Base-by-base conservation (phyloP, 2,888 invertebrate genomes). In the Iphiclides podalirius region DNA sequence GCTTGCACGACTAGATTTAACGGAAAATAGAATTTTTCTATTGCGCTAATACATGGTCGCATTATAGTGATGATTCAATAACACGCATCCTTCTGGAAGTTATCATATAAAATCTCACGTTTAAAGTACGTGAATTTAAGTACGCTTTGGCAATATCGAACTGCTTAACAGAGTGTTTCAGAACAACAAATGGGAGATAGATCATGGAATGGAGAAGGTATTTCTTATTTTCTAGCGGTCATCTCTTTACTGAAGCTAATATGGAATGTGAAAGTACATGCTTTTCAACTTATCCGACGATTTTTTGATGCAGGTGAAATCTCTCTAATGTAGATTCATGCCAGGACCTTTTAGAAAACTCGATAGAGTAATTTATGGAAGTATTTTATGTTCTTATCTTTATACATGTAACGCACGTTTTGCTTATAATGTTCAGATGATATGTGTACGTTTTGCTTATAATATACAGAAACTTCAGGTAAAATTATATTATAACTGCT, bases 231-330 rank as follows among this genome's bases (percentile, higher is more conserved):
- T 62, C 57, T 51, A 50, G 59, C 66, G 64, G 50, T 55, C 59
- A 62, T 67, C 60, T 70, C 74, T 76, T 73, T 70, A 67, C 63
- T 55, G 55, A 58, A 72, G 70, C 70, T 69, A 80, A 64, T 70
- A 67, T 61, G 75, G 74, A 72, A 77, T 66, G 63, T 55, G 66
- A 66, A 59, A 70, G 70, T 75, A 85, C 85, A 85, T 66, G 84
- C 76, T 76, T 85, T 85, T 84, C 79, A 80, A 86, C 85, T 86
- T 85, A 85, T 64, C 64, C 57, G 59, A 64, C 64, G 60, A 64
- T 62, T 61, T 70, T 59, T 63, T 62, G 59, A 63, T 59, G 65
- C 74, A 80, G 79, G 77, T 79, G 68, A 57, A 58, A 61, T 63
- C 61, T 67, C 70, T 75, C 72, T 79, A 78, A 75, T 78, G 77